phyloP scores from a whole-genome alignment of 2,888 invertebrate genomes.

The Micoletzkya japonica region DNA sequence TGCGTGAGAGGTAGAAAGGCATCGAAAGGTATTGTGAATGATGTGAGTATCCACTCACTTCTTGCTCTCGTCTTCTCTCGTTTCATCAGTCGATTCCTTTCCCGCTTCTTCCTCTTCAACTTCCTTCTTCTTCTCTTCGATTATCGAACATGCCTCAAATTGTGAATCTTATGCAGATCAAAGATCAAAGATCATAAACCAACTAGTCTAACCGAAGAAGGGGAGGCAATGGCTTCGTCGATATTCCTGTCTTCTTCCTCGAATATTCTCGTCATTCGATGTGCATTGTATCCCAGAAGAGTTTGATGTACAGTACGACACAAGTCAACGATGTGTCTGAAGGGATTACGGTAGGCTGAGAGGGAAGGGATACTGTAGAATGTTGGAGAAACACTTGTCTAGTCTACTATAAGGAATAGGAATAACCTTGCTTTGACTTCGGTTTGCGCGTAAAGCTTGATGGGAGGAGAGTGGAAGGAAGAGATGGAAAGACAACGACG shows the following conservation, averaged over 20 bases:
- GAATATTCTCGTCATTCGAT: conserved; percentile 8
- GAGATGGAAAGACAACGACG: conserved; percentile 91
- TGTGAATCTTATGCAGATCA: no score
- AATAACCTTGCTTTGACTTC: conserved; percentile 85
- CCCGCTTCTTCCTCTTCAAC: conserved; percentile 10
- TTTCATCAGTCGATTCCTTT: conserved; percentile 5
- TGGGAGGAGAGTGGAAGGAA: conserved; percentile 69
- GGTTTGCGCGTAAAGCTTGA: conserved; percentile 85
- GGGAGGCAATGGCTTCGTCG: conserved; percentile 24
- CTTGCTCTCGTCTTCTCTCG: neutral
- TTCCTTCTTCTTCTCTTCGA: conserved; percentile 17
- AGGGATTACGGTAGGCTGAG: no score
- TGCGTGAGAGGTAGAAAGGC: neutral
- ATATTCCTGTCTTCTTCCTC: conserved; percentile 20
- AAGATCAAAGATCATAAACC: neutral
- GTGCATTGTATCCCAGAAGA: conserved; percentile 72
- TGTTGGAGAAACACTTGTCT: neutral
- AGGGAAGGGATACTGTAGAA: neutral
- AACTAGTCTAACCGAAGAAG: conserved; percentile 4
- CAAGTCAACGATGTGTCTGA: conserved; percentile 78
- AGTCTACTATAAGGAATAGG: neutral
- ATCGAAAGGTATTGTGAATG: neutral
- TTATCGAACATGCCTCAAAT: no score
- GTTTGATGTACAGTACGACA: conserved; percentile 91
- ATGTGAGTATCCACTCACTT: neutral